Conservation (phyloP, 2,888 invertebrate species). For the Sinelater perroti region DNA sequence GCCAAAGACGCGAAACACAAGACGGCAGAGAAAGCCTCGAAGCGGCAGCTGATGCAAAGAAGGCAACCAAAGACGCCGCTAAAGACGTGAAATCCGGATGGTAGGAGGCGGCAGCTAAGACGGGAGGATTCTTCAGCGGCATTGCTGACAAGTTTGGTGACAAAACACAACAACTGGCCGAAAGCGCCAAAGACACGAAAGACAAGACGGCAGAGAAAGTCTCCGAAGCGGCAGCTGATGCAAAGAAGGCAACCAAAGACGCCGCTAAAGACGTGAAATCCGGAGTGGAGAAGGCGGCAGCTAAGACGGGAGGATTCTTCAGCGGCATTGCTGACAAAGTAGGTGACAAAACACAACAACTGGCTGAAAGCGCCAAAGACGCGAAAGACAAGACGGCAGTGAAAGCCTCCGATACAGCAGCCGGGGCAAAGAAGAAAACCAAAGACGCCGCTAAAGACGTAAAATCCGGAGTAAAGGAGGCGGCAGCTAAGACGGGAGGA, state of each 20-base stretch:
- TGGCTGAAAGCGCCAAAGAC: conserved; percentile 16
- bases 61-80: conserved; percentile 4
- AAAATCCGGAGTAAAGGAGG: conserved; percentile 20
- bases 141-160: conserved; percentile 36
- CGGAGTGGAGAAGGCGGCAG: conserved; percentile 20
- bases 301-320: conserved; percentile 37
- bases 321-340: conserved; percentile 32
- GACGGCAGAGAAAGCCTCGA: too few relatives aligned
- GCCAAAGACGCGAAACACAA: conserved; percentile 31
- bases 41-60: conserved; percentile 12
- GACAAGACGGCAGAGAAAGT: conserved; percentile 44
- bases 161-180: conserved; percentile 27
- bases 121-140: conserved; percentile 38
- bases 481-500: conserved; percentile 35
- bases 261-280: conserved; percentile 24
- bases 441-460: conserved; percentile 40
- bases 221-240: conserved; percentile 37
- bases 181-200: conserved; percentile 30
- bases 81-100: neutral
- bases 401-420: too few relatives aligned
- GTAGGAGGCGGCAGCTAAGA: conserved; percentile 27
- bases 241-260: conserved; percentile 31
- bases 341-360: conserved; percentile 7
- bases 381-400: conserved; percentile 34
- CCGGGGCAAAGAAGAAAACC: conserved; percentile 38